Evolutionary conservation across 2,797 vertebrate genomes (phyloP).

Genomic region (Orientallactaga sibirica): DNA sequence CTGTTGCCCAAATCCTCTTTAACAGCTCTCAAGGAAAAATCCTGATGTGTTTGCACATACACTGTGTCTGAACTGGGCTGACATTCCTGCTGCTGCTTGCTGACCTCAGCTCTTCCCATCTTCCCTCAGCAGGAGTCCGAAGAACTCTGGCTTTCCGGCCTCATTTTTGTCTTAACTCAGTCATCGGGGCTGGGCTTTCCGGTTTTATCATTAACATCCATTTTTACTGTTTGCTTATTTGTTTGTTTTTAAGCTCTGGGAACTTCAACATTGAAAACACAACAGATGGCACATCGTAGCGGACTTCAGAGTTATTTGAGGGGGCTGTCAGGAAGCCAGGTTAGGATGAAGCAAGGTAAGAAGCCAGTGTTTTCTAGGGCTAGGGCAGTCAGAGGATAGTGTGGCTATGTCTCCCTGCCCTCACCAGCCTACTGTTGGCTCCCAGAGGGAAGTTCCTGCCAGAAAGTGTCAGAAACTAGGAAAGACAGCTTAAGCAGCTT

Average conservation of each 20-base stretch:
- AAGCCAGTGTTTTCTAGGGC: slow-evolving; percentile 14
- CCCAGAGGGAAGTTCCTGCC: not conserved
- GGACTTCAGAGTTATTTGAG: not conserved
- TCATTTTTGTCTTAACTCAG: not conserved
- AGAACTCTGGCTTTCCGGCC: not conserved
- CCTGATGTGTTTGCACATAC: not conserved
- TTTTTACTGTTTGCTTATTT: too few species aligned
- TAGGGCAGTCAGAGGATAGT: not conserved
- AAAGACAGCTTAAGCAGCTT: not conserved
- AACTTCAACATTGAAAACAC: slow-evolving; percentile 29
- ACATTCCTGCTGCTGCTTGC: not conserved
- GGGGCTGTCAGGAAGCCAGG: slow-evolving; percentile 43
- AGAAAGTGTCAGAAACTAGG: slow-evolving; percentile 19
- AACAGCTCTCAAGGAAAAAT: not conserved
- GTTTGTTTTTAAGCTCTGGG: not conserved
- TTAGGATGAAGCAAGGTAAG: slow-evolving; percentile 45
- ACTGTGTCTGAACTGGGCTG: not conserved
- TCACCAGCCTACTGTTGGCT: not conserved
- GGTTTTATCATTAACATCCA: not conserved
- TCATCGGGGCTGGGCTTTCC: not conserved
- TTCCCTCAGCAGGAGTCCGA: not conserved
- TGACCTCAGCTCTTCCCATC: slow-evolving; percentile 41
- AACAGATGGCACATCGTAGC: not conserved
- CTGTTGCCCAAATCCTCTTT: slow-evolving; percentile 9
- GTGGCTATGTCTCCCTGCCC: not conserved